These are phyloP conservation scores for Rallus limicola DNA, from an alignment of 2,113 vertebrate genomes.

Conservation along the genomic window DNA sequence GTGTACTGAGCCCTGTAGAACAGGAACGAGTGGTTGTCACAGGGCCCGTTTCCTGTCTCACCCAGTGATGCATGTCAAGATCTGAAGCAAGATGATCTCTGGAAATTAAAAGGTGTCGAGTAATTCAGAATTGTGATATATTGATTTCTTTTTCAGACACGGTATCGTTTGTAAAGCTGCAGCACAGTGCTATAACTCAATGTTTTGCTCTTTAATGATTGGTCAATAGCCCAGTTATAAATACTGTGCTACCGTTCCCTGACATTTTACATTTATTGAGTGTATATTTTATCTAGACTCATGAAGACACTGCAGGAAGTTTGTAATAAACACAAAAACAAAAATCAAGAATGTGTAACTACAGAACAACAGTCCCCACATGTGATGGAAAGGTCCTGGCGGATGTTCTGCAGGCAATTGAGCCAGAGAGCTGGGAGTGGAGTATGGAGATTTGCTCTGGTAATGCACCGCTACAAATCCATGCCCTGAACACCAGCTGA, in stretches of 20 bases:
- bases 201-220: neutral
- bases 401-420: neutral
- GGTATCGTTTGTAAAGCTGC: neutral
- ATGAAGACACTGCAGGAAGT: neutral
- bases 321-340: neutral
- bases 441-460: neutral
- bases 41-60: neutral
- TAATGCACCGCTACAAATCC: neutral
- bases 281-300: neutral
- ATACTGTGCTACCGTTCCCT: neutral
- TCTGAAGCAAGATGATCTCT: conserved; percentile 18
- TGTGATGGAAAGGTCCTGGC: neutral
- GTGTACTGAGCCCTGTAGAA: neutral
- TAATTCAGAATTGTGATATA: neutral
- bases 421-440: neutral
- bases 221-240: neutral
- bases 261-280: conserved; percentile 8
- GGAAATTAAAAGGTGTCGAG: conserved; percentile 4
- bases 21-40: neutral
- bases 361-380: fast-evolving
- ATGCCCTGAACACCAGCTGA: neutral
- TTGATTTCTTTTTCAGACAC: conserved; percentile 17
- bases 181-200: neutral
- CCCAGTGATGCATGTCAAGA: neutral
- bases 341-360: fast-evolving